phyloP scores from a whole-genome alignment of 2,113 vertebrate species.

The Pleuronectes platessa region DNA sequence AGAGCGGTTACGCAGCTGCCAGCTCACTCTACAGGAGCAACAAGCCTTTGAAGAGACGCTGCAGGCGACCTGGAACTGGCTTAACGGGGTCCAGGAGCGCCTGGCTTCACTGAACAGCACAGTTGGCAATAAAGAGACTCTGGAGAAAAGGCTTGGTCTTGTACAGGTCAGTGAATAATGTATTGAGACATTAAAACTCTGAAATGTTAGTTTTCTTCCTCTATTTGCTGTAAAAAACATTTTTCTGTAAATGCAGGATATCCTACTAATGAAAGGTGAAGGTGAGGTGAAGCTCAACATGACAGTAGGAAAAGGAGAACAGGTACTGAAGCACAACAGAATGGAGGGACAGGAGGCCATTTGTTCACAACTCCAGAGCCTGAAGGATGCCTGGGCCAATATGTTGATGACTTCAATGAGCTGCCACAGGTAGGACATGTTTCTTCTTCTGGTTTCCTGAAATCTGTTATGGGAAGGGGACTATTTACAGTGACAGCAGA shows the following conservation, averaged over 20 bases:
- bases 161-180: conserved; percentile 86
- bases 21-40: conserved; percentile 92
- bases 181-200: not conserved
- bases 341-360: conserved; percentile 88
- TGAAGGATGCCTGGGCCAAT: conserved; percentile 89
- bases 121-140: conserved; percentile 85
- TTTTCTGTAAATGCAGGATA: conserved; percentile 82
- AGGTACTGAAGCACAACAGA: conserved; percentile 89
- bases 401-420: conserved; percentile 86
- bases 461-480: no score
- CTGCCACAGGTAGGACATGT: conserved; percentile 87
- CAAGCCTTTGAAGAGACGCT: conserved; percentile 91
- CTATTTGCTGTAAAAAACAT: not conserved
- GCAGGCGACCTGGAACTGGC: conserved; percentile 90
- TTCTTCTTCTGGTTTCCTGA: not conserved
- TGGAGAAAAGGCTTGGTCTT: conserved; percentile 88
- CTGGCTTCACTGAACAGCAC: conserved; percentile 88
- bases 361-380: conserved; percentile 85
- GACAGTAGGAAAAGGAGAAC: conserved; percentile 95
- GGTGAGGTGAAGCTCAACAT: conserved; percentile 97
- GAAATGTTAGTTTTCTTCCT: no score
- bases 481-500: not conserved
- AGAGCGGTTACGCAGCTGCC: conserved; percentile 86
- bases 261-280: conserved; percentile 94
- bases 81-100: conserved; percentile 88